Conservation (phyloP, 2,797 vertebrate genomes). For the Thamnophis elegans region DNA sequence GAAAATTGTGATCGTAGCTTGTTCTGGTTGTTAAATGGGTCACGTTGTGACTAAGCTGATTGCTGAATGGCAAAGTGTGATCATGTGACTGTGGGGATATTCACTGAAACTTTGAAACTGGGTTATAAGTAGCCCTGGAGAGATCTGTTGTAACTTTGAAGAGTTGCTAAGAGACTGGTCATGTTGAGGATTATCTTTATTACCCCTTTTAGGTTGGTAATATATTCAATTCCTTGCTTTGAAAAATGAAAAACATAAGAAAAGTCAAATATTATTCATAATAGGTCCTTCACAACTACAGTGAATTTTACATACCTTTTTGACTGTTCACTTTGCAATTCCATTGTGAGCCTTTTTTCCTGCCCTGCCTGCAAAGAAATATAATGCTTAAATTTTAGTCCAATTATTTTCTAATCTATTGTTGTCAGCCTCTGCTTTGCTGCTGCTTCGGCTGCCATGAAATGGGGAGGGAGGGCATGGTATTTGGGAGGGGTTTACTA, state of each 20-base stretch:
- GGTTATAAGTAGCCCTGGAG: neutral
- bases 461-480: too few relatives aligned
- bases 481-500: too few relatives aligned
- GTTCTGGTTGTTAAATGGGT: neutral
- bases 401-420: neutral
- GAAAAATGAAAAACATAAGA: neutral
- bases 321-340: slow-evolving; percentile 55
- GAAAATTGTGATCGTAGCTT: neutral
- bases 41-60: neutral
- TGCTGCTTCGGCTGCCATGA: too few relatives aligned
- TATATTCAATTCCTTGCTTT: neutral
- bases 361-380: slow-evolving; percentile 60
- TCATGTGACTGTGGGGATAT: neutral
- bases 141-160: neutral
- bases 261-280: neutral
- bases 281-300: neutral
- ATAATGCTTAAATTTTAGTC: neutral
- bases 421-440: too few relatives aligned
- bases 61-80: neutral
- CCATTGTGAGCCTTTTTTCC: slow-evolving; percentile 59
- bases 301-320: slow-evolving; percentile 69
- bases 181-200: neutral
- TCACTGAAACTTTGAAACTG: neutral
- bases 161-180: neutral
- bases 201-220: neutral